phyloP scores from a whole-genome alignment of 2,797 vertebrate species.

The Dendrocincla tyrannina region DNA sequence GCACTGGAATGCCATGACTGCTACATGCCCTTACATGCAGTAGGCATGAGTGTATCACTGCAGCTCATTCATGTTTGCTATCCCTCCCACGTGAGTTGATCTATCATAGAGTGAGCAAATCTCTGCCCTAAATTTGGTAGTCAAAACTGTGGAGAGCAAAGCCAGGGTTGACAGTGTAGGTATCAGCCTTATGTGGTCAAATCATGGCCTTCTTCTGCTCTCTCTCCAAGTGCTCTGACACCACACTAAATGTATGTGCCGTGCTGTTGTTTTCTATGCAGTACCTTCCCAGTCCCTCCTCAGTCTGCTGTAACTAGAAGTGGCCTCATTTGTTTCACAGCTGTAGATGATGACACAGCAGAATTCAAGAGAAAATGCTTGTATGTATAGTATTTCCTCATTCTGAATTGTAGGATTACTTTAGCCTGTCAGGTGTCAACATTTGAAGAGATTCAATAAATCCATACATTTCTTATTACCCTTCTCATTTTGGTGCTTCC shows the following conservation, averaged over 20 bases:
- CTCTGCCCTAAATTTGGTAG: not conserved
- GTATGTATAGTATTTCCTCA: not conserved
- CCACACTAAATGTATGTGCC: rapidly evolving
- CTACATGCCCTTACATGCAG: rapidly evolving
- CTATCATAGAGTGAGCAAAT: not conserved
- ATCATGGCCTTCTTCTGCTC: not conserved
- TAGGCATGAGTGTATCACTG: rapidly evolving
- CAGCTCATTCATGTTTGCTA: not conserved
- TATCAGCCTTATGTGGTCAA: not conserved
- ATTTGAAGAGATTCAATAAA: not conserved
- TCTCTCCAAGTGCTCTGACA: not conserved
- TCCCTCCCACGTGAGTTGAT: not conserved
- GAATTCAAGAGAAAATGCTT: not conserved
- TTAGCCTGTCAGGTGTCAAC: not conserved
- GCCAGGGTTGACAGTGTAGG: not conserved
- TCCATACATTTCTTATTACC: not conserved
- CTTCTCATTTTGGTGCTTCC: not conserved
- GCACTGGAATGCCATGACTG: not conserved
- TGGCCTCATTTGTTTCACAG: not conserved
- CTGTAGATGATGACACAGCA: not conserved
- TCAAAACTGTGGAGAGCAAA: not conserved
- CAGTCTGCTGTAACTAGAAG: not conserved
- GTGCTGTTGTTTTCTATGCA: not conserved
- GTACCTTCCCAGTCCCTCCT: not conserved
- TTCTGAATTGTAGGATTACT: not conserved